A percentile compares a stretch with the other conserved stretches of the same genome.
Conservation (phyloP, 2,888 invertebrate species). For the Cheilosia soror region DNA sequence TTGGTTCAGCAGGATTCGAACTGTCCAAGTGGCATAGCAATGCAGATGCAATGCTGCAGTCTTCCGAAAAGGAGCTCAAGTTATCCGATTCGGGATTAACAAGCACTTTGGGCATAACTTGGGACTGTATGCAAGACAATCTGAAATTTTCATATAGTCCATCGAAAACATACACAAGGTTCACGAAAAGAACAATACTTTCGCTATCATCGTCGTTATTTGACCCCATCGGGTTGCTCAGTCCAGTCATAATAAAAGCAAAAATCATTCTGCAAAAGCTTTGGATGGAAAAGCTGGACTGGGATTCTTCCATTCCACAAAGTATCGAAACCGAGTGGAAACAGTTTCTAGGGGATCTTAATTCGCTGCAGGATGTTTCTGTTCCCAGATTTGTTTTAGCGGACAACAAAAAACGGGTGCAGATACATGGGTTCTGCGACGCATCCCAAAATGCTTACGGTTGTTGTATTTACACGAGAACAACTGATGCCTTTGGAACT, state of each 20-base stretch:
- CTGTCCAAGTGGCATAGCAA: conserved; percentile 9
- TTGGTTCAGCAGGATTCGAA: background rate
- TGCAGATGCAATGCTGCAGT: background rate
- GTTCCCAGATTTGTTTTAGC: background rate
- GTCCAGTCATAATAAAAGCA: background rate
- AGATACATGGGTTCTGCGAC: background rate
- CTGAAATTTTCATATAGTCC: background rate
- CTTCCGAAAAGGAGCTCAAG: background rate
- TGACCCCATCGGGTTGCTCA: conserved; percentile 4
- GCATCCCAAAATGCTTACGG: background rate
- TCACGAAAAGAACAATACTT: background rate
- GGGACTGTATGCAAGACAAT: background rate
- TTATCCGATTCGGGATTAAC: background rate
- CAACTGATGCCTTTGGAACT: conserved; percentile 11
- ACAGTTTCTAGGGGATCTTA: conserved; percentile 25
- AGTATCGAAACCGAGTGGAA: background rate
- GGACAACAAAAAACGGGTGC: fast-evolving
- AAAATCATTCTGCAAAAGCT: background rate
- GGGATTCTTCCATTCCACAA: background rate
- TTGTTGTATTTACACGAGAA: conserved; percentile 4
- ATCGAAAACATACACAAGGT: too few species aligned
- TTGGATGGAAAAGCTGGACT: background rate
- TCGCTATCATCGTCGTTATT: background rate
- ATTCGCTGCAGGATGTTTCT: conserved; percentile 14
- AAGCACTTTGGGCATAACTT: background rate